These are phyloP conservation scores for Physella acuta DNA, from an alignment of 1,140 invertebrate species.

Conservation along the genomic window DNA sequence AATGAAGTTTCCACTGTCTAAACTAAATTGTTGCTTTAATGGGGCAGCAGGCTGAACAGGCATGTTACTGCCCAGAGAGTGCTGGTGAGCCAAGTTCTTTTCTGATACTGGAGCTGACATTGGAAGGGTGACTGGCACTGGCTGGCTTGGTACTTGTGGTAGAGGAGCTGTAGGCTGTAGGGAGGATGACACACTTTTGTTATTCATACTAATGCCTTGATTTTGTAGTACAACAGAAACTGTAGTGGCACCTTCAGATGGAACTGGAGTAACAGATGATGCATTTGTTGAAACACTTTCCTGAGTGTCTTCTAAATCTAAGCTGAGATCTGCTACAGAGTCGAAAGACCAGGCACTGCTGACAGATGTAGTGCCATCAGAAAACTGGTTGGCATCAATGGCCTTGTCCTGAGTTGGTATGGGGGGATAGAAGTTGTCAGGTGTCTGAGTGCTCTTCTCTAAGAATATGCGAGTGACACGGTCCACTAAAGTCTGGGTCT, in stretches of 20 bases:
- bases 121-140: neutral
- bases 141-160: neutral
- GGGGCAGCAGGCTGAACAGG: neutral
- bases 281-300: neutral
- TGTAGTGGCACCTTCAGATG: neutral
- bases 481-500: slow-evolving; percentile 18
- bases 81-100: neutral
- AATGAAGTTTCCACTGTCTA: slow-evolving; percentile 5
- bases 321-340: slow-evolving; percentile 21
- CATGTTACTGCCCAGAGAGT: neutral
- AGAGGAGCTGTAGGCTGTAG: neutral
- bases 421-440: slow-evolving; percentile 24
- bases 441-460: slow-evolving; percentile 25
- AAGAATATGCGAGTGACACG: slow-evolving; percentile 18
- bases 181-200: too few relatives aligned
- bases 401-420: slow-evolving; percentile 27
- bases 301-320: slow-evolving; percentile 18
- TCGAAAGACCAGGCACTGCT: slow-evolving; percentile 25
- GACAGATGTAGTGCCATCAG: slow-evolving; percentile 6
- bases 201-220: too few relatives aligned
- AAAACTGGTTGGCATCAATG: slow-evolving; percentile 27
- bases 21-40: neutral
- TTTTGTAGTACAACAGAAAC: too few relatives aligned
- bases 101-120: neutral
- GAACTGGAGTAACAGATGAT: neutral